phyloP scores from a whole-genome alignment of 2,888 invertebrate genomes.

The Allacma fusca region DNA sequence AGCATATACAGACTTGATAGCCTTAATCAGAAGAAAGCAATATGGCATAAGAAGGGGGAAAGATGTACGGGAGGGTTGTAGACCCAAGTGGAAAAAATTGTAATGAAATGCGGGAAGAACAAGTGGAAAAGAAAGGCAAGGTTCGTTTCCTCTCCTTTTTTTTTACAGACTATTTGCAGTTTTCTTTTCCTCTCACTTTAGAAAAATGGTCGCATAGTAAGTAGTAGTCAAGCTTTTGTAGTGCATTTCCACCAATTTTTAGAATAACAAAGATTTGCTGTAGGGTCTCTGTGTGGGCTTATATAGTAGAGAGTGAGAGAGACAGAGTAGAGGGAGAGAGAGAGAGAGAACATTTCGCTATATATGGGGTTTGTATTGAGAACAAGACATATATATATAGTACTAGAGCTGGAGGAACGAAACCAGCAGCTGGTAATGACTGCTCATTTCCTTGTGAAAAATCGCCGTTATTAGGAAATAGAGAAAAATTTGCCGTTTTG shows the following conservation, averaged over 20 bases:
- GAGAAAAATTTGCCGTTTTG: slow-evolving; percentile 50
- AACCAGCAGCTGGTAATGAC: slow-evolving; percentile 53
- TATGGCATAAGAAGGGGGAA: background rate
- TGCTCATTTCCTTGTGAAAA: slow-evolving; percentile 54
- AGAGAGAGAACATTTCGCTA: too few relatives aligned
- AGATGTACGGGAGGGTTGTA: background rate
- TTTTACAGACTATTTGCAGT: slow-evolving; percentile 11
- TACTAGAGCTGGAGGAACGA: too few relatives aligned
- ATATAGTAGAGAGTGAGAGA: too few relatives aligned
- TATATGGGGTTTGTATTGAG: too few relatives aligned
- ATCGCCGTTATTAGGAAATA: slow-evolving; percentile 54
- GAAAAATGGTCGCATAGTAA: slow-evolving; percentile 29
- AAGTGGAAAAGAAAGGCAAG: slow-evolving; percentile 25
- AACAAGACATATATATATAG: too few relatives aligned
- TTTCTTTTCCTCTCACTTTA: background rate
- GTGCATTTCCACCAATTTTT: slow-evolving; percentile 23
- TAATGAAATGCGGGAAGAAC: slow-evolving; percentile 6
- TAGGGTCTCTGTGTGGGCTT: too few relatives aligned
- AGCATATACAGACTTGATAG: background rate
- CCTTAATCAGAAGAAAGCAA: slow-evolving; percentile 8
- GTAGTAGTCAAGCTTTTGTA: slow-evolving; percentile 26
- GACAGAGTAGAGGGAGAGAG: too few relatives aligned
- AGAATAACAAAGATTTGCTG: slow-evolving; percentile 27
- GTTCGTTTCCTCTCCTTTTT: slow-evolving; percentile 19
- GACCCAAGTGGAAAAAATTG: slow-evolving; percentile 16